Conservation (phyloP, 2,888 invertebrate genomes). For the Mesochorus sp. region DNA sequence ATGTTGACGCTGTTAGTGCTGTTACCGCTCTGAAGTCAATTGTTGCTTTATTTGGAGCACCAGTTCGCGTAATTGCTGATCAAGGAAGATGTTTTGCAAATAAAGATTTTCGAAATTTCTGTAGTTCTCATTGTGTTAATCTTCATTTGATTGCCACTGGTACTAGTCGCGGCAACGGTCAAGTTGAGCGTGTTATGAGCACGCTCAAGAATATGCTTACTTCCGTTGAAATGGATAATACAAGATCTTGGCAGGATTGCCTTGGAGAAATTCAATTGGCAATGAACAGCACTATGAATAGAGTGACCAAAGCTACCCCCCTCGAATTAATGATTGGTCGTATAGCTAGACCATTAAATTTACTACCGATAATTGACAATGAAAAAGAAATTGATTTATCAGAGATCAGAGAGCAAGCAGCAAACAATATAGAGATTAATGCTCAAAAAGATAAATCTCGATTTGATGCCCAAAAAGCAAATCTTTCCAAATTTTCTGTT, state of each 20-base stretch:
- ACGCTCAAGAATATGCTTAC: slow-evolving; percentile 67
- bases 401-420: slow-evolving; percentile 44
- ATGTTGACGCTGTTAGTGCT: slow-evolving; percentile 68
- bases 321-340: slow-evolving; percentile 71
- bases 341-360: slow-evolving; percentile 58
- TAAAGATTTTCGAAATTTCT: slow-evolving; percentile 59
- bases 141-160: slow-evolving; percentile 69
- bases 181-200: slow-evolving; percentile 69
- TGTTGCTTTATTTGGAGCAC: slow-evolving; percentile 59
- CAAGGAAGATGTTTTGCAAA: slow-evolving; percentile 56
- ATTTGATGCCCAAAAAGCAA: slow-evolving; percentile 33
- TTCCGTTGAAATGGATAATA: slow-evolving; percentile 59
- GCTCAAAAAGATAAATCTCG: slow-evolving; percentile 22
- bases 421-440: slow-evolving; percentile 19
- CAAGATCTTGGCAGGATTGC: slow-evolving; percentile 68
- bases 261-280: slow-evolving; percentile 69
- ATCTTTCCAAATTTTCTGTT: slow-evolving; percentile 19
- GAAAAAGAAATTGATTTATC: slow-evolving; percentile 36
- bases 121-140: slow-evolving; percentile 45
- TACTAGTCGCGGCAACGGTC: slow-evolving; percentile 68
- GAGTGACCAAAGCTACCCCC: slow-evolving; percentile 68
- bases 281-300: slow-evolving; percentile 67
- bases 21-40: slow-evolving; percentile 48
- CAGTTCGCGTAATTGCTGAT: slow-evolving; percentile 59
- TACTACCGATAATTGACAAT: slow-evolving; percentile 33